Evolutionary conservation across 2,888 invertebrate species (phyloP), one percentile per base, ranked within the genome.

Genomic region (Diaphora mendica): DNA sequence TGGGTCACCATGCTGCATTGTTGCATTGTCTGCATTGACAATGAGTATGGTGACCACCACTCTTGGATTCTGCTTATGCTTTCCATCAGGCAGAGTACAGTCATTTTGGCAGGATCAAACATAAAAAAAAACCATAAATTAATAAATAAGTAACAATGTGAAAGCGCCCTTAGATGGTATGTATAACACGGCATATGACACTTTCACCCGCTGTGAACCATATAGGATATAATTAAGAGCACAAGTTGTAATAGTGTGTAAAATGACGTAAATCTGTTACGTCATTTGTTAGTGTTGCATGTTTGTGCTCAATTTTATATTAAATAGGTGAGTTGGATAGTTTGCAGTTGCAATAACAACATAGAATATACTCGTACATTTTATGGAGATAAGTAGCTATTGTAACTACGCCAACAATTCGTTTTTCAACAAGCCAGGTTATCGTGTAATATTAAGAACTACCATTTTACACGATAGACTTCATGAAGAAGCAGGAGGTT

Each of bases 121-220:
- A n/a, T n/a, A n/a, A n/a, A n/a, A n/a, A n/a, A n/a, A n/a, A n/a
- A n/a, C n/a, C n/a, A n/a, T n/a, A n/a, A n/a, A n/a, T n/a, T n/a
- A n/a, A n/a, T 39, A 26, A 62, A 62, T 23, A 20, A 33, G 11
- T 68, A 30, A 5, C 62, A n/a, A 62, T 64, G 35, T 51, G 23
- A 35, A 13, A 68, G 7, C 23, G 59, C 20, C 69, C 69, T 55
- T 26, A 44, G 30, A 11, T 35, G 15, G 11, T 51, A 11, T 44
- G 51, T 71, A 65, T 26, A 65, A 51, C 65, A 51, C 11, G n/a
- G 55, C 55, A 72, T 23, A 64, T 72, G 68, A 68, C 72, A 72
- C 68, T 72, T 72, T 72, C 72, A 44, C 72, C 62, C 71, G 30
- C 55, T 55, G 62, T 15, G 62, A 68, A 55, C 59, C 15, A 69